Conservation (phyloP, 35 echinoderm and acorn worm genomes). For the Chiridota heheva region DNA sequence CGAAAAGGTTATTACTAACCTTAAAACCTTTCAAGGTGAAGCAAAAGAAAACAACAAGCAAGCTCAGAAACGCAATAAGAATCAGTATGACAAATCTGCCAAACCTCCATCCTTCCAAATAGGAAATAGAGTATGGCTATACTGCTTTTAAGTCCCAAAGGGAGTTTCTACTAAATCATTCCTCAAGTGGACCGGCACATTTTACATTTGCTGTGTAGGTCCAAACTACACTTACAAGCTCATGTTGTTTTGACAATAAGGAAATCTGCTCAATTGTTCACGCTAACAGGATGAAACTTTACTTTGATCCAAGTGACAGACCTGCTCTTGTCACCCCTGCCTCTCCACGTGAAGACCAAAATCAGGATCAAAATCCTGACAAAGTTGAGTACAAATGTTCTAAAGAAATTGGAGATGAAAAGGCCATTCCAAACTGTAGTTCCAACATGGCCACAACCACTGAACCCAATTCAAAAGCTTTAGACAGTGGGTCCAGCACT, state of each 20-base stretch:
- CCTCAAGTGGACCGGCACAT: constrained; percentile 14
- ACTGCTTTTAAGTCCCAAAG: constrained; percentile 5
- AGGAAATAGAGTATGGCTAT: constrained; percentile 29
- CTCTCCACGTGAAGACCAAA: no score
- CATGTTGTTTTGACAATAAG: constrained; percentile 12
- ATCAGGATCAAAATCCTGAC: no score
- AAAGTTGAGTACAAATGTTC: no score
- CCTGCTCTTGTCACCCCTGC: no score
- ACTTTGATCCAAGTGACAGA: constrained; percentile 40
- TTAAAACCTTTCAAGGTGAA: constrained; percentile 15
- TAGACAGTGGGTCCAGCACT: no score
- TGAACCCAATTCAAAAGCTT: no score
- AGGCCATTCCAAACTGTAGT: no score
- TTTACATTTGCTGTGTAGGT: constrained; percentile 8
- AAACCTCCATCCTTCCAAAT: constrained; percentile 17
- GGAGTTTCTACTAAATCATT: constrained; percentile 30
- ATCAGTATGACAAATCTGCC: neutral
- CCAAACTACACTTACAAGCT: constrained; percentile 28
- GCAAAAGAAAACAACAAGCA: constrained; percentile 20
- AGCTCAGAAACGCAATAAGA: neutral
- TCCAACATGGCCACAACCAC: no score
- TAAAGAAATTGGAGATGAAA: no score
- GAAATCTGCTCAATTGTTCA: constrained; percentile 33
- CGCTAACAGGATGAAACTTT: constrained; percentile 48
- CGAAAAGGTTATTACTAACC: neutral